A percentile compares a stretch with the other conserved stretches of the same genome.
phyloP scores from a whole-genome alignment of 2,797 vertebrate species.

The Cephalopachus bancanus region DNA sequence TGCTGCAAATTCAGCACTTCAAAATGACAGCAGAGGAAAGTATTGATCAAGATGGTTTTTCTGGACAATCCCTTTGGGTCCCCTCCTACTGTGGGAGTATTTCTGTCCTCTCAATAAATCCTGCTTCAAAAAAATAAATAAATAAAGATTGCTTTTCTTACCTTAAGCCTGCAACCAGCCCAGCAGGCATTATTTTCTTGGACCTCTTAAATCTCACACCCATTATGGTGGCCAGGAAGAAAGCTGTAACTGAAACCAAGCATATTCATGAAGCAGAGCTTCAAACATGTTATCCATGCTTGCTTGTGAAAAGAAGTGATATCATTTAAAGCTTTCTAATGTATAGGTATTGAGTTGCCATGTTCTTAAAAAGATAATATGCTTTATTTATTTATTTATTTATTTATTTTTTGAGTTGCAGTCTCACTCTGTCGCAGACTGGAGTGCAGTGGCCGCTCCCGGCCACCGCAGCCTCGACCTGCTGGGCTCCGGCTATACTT shows the following conservation, averaged over 20 bases:
- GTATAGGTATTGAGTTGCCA: neutral
- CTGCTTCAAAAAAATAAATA: no score
- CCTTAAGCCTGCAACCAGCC: slow-evolving; percentile 94
- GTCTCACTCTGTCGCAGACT: no score
- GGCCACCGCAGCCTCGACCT: no score
- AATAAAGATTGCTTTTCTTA: slow-evolving; percentile 78
- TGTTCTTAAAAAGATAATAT: slow-evolving; percentile 26
- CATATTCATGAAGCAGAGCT: neutral
- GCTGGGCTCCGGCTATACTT: no score
- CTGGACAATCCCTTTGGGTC: no score
- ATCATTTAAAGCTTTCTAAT: neutral
- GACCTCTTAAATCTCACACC: slow-evolving; percentile 95
- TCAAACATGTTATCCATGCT: neutral
- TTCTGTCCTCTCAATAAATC: no score
- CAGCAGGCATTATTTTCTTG: slow-evolving; percentile 95
- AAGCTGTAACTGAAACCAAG: slow-evolving; percentile 91
- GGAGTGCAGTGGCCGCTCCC: no score
- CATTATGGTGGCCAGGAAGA: slow-evolving; percentile 93
- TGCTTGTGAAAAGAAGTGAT: neutral
- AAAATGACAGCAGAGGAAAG: slow-evolving; percentile 32
- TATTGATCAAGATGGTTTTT: neutral
- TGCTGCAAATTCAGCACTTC: neutral
- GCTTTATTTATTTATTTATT: neutral
- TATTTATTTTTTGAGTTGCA: no score
- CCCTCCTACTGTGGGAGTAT: no score